Conservation (phyloP, 2,797 vertebrate genomes). For the Ctenopoma multispine region DNA sequence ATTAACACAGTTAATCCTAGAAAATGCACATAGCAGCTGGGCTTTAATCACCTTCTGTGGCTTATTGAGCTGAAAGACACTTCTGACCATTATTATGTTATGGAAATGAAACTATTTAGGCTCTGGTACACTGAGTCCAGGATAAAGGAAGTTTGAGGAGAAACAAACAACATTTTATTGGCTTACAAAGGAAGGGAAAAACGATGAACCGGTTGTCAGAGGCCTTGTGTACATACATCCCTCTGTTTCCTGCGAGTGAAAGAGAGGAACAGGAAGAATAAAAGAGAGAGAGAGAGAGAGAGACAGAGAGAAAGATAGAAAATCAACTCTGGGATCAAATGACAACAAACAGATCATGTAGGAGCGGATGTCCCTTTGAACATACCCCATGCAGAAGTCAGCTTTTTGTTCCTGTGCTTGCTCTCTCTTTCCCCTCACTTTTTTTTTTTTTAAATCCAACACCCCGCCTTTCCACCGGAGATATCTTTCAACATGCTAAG, state of each 20-base stretch:
- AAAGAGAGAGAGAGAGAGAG: constrained; percentile 45
- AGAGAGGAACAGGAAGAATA: constrained; percentile 58
- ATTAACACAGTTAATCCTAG: constrained; percentile 21
- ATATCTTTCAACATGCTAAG: constrained; percentile 72
- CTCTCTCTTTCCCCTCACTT: constrained; percentile 38
- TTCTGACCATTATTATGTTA: constrained; percentile 9
- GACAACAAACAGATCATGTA: constrained; percentile 73
- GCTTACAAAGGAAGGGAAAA: constrained; percentile 41
- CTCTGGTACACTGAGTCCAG: constrained; percentile 16
- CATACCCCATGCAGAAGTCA: constrained; percentile 60
- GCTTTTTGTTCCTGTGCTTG: constrained; percentile 37
- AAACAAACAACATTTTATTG: constrained; percentile 59
- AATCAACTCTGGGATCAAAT: constrained; percentile 71
- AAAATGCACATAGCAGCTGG: background rate
- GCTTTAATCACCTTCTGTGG: background rate
- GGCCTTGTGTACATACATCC: constrained; percentile 50
- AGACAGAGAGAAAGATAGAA: constrained; percentile 48
- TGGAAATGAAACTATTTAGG: constrained; percentile 31
- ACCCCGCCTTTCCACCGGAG: constrained; percentile 52
- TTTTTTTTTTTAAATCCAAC: constrained; percentile 27
- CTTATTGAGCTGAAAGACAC: background rate
- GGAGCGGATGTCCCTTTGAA: constrained; percentile 71
- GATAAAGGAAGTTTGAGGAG: constrained; percentile 49
- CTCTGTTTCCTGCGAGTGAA: constrained; percentile 59
- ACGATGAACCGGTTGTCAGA: constrained; percentile 48